Base-by-base conservation (phyloP, 2,888 invertebrate species). In the Amphipoea oculea region DNA sequence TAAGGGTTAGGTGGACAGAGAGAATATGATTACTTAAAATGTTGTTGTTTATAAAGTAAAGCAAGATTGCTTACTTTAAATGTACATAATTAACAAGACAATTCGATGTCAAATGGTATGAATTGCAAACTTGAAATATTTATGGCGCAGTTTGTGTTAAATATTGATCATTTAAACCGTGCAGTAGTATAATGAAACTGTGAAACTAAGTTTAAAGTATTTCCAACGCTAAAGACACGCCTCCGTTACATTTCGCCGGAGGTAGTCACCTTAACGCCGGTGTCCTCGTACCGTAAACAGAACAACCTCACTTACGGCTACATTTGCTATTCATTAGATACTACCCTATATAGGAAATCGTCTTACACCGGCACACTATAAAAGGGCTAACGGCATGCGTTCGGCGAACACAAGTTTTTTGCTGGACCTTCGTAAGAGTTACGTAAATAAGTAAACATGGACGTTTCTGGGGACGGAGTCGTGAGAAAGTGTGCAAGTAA, bases 291-390 rank as follows among this genome's bases (percentile, higher is more conserved):
- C 92, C 91, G 90, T 93, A 92, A 91, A 92, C 87, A 91, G 92
- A 91, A 91, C 91, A 92, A 86, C 92, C 92, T 93, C 92, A 88
- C 91, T 92, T 92, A 92, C 93, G 88, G 92, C 91, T 91, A 90
- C 93, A 94, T 95, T 95, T 94, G 92, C 91, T 95, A 95, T 95
- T 95, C 95, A 95, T 95, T 95, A 95, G 93, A 94, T 92, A 94
- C 91, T 89, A 92, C 94, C 94, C 92, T 94, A 93, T 93, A 95
- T 93, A 95, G 95, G 91, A 92, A 94, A 93, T 91, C 89, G 91
- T 92, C 93, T 93, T 90, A 90, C 89, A 91, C 90, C 88, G 90
- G 84, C 89, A 86, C 85, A 76, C 94, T 93, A 88, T 94, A 95
- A 90, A 94, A 91, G 93, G 94, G 84, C 87, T 88, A 91, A 90